These are phyloP conservation scores for Cheilosia vulpina DNA, from an alignment of 2,888 invertebrate species.

Conservation along the genomic window DNA sequence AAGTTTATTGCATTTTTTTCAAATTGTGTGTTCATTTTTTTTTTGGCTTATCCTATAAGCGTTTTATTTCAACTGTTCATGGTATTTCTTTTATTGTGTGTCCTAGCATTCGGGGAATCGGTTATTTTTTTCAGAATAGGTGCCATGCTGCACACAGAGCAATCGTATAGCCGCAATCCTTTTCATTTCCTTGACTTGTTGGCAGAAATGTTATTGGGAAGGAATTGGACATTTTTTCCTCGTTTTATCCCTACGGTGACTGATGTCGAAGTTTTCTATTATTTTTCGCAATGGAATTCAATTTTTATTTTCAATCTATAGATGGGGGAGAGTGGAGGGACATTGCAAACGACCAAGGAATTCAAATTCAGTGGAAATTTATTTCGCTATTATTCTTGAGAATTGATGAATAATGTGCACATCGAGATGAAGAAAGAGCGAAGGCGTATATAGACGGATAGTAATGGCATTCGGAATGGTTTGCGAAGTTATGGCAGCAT, in stretches of 20 bases:
- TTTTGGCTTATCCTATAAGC: neutral
- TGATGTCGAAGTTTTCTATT: slow-evolving; percentile 53
- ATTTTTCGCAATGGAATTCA: slow-evolving; percentile 55
- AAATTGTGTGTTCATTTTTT: neutral
- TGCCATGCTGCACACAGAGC: slow-evolving; percentile 8
- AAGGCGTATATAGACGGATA: slow-evolving; percentile 23
- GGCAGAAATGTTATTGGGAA: slow-evolving; percentile 53
- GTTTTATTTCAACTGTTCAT: slow-evolving; percentile 16
- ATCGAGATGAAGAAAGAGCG: slow-evolving; percentile 1
- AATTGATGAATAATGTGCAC: slow-evolving; percentile 69
- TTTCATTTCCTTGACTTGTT: slow-evolving; percentile 69
- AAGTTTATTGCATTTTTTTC: slow-evolving; percentile 43
- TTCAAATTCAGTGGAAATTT: slow-evolving; percentile 66
- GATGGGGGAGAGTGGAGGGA: neutral
- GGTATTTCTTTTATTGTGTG: slow-evolving; percentile 9
- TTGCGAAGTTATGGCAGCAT: slow-evolving; percentile 64
- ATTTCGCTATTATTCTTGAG: slow-evolving; percentile 66
- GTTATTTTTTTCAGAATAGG: slow-evolving; percentile 1
- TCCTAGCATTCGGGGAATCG: neutral
- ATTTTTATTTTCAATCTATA: slow-evolving; percentile 63
- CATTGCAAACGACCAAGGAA: slow-evolving; percentile 38
- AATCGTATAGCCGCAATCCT: slow-evolving; percentile 47
- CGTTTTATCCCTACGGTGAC: slow-evolving; percentile 44
- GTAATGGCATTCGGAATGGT: slow-evolving; percentile 62
- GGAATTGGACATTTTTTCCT: slow-evolving; percentile 17